Percentiles rank a stretch among this genome's conserved stretches.
Evolutionary conservation across 1,140 invertebrate species (phyloP).

Genomic region (Diprion similis): DNA sequence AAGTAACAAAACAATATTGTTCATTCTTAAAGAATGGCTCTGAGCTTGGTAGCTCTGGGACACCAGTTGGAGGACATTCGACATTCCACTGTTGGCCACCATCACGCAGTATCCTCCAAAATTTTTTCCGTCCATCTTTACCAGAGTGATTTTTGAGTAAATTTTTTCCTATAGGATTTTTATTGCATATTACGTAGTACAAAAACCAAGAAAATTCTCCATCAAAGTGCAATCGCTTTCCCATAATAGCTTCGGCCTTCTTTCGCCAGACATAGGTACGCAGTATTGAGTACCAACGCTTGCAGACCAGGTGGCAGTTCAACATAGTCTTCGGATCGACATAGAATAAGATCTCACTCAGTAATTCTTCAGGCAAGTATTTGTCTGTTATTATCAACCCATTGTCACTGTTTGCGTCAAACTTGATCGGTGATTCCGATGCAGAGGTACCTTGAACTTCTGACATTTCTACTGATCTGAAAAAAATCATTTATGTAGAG

Average conservation of each 20-base stretch:
- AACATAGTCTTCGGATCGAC: slow-evolving; percentile 44
- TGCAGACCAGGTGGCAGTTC: slow-evolving; percentile 58
- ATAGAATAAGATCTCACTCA: slow-evolving; percentile 48
- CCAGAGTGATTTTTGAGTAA: slow-evolving; percentile 59
- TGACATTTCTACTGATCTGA: not conserved
- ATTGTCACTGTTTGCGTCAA: slow-evolving; percentile 47
- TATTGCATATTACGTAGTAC: slow-evolving; percentile 51
- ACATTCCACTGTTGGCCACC: slow-evolving; percentile 48
- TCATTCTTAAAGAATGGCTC: slow-evolving; percentile 42
- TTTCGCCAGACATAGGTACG: slow-evolving; percentile 54
- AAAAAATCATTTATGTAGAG: not conserved
- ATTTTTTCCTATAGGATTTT: slow-evolving; percentile 55
- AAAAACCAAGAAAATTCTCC: slow-evolving; percentile 44
- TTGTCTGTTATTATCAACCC: slow-evolving; percentile 44
- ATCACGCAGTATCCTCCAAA: slow-evolving; percentile 47
- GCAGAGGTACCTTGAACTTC: not conserved
- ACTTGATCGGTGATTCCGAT: slow-evolving; percentile 24
- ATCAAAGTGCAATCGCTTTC: slow-evolving; percentile 31
- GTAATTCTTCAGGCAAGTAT: slow-evolving; percentile 55
- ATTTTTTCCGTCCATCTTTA: slow-evolving; percentile 31
- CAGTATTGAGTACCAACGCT: slow-evolving; percentile 55
- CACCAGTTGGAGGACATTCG: slow-evolving; percentile 49
- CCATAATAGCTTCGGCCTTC: slow-evolving; percentile 42
- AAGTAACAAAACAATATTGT: slow-evolving; percentile 58
- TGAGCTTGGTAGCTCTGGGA: slow-evolving; percentile 42